These are phyloP conservation scores for Acrocyrtus sp. DNA, from an alignment of 2,888 invertebrate genomes.

Conservation along the genomic window DNA sequence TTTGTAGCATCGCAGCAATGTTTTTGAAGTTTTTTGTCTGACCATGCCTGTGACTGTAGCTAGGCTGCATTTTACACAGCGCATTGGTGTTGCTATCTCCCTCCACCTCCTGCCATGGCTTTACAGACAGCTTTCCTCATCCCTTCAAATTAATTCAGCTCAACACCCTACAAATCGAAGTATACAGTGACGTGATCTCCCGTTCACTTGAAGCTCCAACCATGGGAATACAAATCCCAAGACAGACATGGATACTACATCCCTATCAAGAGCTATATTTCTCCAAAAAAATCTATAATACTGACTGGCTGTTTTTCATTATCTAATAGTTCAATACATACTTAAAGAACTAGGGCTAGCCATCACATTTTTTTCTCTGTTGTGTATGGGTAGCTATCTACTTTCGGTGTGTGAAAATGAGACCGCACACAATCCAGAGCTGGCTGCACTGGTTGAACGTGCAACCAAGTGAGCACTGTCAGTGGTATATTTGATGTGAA, in stretches of 20 bases:
- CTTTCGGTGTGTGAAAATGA: too few relatives aligned
- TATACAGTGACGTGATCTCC: conserved; percentile 51
- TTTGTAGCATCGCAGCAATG: too few relatives aligned
- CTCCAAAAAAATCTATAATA: background rate
- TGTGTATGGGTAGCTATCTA: too few relatives aligned
- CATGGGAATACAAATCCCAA: conserved; percentile 46
- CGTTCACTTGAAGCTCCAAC: conserved; percentile 41
- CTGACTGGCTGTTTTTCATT: too few relatives aligned
- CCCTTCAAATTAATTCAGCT: conserved; percentile 56
- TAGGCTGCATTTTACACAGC: too few relatives aligned
- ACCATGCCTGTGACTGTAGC: too few relatives aligned
- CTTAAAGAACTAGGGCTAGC: background rate
- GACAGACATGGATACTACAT: conserved; percentile 25
- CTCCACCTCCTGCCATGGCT: too few relatives aligned
- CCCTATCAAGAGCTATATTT: conserved; percentile 2
- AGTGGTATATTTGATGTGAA: background rate
- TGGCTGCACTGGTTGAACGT: conserved; percentile 27
- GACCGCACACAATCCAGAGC: too few relatives aligned
- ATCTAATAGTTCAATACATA: too few relatives aligned
- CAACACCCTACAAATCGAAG: conserved; percentile 56
- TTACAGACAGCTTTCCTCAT: conserved; percentile 37
- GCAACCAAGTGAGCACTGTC: conserved; percentile 4
- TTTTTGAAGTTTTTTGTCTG: too few relatives aligned
- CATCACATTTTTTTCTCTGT: conserved; percentile 4
- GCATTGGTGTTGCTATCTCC: too few relatives aligned